Percentiles rank a stretch among this genome's conserved stretches.
These are phyloP conservation scores for Busseola fusca DNA, from an alignment of 2,888 invertebrate genomes.

Conservation along the genomic window DNA sequence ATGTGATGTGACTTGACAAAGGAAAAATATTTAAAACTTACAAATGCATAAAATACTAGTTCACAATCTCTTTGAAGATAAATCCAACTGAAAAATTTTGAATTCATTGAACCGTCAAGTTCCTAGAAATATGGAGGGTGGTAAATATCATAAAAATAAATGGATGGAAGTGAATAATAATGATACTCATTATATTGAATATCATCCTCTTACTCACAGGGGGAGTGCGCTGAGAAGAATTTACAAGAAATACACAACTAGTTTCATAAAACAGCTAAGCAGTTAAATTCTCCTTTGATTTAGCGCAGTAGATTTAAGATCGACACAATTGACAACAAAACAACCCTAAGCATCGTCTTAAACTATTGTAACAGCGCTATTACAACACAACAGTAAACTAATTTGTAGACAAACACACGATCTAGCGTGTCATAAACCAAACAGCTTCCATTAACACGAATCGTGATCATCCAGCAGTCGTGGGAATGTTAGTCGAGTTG, in stretches of 20 bases:
- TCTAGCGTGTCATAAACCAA: conserved; percentile 25
- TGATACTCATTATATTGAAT: background rate
- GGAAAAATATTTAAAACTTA: background rate
- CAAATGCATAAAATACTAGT: background rate
- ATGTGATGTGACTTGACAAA: background rate
- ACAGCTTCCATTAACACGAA: conserved; percentile 34
- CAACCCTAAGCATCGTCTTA: background rate
- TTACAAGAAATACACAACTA: background rate
- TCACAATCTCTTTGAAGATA: background rate
- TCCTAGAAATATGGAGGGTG: conserved; percentile 17
- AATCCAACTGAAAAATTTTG: background rate
- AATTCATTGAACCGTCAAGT: background rate
- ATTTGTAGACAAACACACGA: conserved; percentile 38
- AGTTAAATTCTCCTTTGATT: background rate
- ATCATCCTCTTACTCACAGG: conserved; percentile 9
- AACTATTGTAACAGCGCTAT: conserved; percentile 8
- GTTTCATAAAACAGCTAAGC: background rate
- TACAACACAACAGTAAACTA: conserved; percentile 25
- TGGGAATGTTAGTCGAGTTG: conserved; percentile 48
- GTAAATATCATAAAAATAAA: conserved; percentile 4
- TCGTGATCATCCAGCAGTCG: conserved; percentile 49
- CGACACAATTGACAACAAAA: conserved; percentile 5
- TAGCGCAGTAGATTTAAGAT: conserved; percentile 7
- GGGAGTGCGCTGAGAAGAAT: background rate
- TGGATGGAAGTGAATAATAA: conserved; percentile 26